A percentile compares a stretch with the other conserved stretches of the same genome.
Evolutionary conservation across 1,140 invertebrate species (phyloP).

Genomic region (Aradophagus sp.): DNA sequence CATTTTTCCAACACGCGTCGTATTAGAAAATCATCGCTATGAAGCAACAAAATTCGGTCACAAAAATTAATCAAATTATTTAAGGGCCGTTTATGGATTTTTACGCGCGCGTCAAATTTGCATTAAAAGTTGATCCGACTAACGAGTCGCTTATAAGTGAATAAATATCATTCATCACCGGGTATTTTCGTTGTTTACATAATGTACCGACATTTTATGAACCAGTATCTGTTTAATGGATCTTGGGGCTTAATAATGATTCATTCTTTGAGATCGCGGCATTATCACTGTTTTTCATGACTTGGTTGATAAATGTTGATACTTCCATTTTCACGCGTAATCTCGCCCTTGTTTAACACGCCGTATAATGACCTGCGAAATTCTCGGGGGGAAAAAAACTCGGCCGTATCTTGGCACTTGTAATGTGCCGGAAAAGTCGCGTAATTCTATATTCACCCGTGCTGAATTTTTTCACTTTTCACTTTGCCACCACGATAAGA

Average conservation of each 20-base stretch:
- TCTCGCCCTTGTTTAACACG: constrained; percentile 52
- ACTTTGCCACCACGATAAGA: too few species aligned
- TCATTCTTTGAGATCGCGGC: constrained; percentile 52
- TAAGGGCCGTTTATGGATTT: constrained; percentile 41
- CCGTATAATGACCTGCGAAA: constrained; percentile 50
- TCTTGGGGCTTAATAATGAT: constrained; percentile 49
- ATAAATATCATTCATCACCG: constrained; percentile 49
- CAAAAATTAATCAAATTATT: constrained; percentile 32
- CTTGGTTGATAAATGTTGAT: constrained; percentile 50
- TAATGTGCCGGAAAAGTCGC: constrained; percentile 41
- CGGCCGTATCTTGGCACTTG: constrained; percentile 31
- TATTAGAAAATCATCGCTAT: too few species aligned
- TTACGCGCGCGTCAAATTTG: constrained; percentile 40
- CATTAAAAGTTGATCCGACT: constrained; percentile 39
- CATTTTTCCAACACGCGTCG: too few species aligned
- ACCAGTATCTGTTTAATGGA: constrained; percentile 49
- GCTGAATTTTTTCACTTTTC: constrained; percentile 28
- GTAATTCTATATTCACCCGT: constrained; percentile 22
- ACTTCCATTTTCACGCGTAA: constrained; percentile 51
- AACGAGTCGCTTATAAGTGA: constrained; percentile 46
- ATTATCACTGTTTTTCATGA: constrained; percentile 55
- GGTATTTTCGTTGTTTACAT: constrained; percentile 50
- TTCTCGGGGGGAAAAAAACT: constrained; percentile 28
- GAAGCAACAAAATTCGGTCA: too few species aligned
- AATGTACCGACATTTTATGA: constrained; percentile 41